Conservation (phyloP, 2,113 vertebrate species). For the Henicopernis longicauda region DNA sequence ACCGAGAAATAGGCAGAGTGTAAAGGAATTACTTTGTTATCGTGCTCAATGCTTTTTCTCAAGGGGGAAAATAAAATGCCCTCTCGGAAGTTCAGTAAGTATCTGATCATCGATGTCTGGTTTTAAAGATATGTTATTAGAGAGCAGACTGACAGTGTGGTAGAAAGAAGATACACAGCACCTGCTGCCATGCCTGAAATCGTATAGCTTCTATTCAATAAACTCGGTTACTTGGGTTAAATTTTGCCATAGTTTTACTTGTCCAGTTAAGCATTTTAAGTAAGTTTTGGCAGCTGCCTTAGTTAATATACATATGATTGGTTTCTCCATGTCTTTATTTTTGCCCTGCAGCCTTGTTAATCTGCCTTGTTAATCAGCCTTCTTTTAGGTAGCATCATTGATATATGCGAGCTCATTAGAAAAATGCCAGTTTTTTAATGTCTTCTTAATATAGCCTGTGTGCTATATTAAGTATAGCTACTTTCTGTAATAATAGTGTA, state of each 20-base stretch:
- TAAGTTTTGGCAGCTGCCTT: neutral
- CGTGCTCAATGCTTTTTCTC: neutral
- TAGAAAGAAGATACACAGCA: neutral
- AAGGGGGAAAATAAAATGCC: neutral
- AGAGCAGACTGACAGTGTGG: neutral
- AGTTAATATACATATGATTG: neutral
- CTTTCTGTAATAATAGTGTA: neutral
- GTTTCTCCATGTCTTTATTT: neutral
- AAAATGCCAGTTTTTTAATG: neutral
- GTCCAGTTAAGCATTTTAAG: neutral
- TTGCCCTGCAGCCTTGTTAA: neutral
- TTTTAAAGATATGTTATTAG: neutral
- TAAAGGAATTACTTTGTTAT: neutral
- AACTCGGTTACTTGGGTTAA: neutral
- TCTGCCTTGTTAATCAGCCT: neutral
- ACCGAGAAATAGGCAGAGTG: neutral
- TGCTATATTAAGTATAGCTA: too few species aligned
- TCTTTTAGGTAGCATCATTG: neutral
- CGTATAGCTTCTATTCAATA: neutral
- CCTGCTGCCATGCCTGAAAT: neutral
- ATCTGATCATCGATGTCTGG: rapidly evolving
- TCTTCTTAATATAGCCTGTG: neutral
- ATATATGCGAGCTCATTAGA: neutral
- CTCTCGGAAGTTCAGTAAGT: neutral
- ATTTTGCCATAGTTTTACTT: neutral